These are phyloP conservation scores for Xerus inauris DNA, from an alignment of 2,113 vertebrate genomes.

Conservation along the genomic window DNA sequence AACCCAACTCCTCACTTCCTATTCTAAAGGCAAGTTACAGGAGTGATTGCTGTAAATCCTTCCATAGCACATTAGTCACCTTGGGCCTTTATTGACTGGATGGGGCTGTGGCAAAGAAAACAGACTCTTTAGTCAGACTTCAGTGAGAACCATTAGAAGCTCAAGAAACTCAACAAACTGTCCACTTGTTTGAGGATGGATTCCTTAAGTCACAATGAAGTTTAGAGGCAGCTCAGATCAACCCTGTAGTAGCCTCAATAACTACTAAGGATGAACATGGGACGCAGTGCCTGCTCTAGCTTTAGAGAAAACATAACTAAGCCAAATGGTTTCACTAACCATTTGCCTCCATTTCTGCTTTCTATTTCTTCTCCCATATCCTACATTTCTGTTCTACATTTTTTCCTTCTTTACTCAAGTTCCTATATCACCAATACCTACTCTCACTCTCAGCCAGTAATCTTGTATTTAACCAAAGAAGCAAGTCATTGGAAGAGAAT, in stretches of 20 bases:
- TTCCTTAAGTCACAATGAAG: not conserved
- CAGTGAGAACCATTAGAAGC: not conserved
- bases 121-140: not conserved
- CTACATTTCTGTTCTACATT: not conserved
- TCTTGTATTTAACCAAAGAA: not conserved
- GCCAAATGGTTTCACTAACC: not conserved
- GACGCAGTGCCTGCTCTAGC: not conserved
- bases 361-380: not conserved
- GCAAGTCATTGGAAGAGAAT: not conserved
- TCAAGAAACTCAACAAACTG: not conserved
- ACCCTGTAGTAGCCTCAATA: not conserved
- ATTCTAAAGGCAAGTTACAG: constrained; percentile 5
- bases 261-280: fast-evolving
- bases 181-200: not conserved
- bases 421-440: not conserved
- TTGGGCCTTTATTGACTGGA: not conserved
- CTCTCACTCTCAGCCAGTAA: not conserved
- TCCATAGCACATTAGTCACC: not conserved
- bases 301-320: not conserved
- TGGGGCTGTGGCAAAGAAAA: not conserved
- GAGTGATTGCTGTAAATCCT: not conserved
- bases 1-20: not conserved
- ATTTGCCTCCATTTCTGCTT: not conserved
- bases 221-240: not conserved
- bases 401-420: not conserved